Evolutionary conservation across 2,113 vertebrate species (phyloP).

Genomic region (Scortum barcoo): DNA sequence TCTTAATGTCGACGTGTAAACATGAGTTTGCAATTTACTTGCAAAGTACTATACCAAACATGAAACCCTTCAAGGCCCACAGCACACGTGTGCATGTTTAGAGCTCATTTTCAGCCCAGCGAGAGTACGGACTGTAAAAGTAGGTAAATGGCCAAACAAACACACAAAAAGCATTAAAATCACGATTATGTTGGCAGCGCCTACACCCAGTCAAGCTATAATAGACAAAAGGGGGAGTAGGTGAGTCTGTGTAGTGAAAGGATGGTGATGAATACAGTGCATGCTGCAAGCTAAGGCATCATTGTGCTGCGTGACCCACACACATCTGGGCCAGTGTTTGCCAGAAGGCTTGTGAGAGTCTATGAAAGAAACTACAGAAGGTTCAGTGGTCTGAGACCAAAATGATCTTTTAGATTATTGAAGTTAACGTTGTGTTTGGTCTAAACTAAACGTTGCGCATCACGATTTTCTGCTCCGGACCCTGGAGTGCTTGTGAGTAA

Average conservation of each 20-base stretch:
- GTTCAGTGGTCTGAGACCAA: not conserved
- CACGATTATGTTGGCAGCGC: not conserved
- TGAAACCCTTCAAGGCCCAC: no score
- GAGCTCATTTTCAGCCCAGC: not conserved
- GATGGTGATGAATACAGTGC: not conserved
- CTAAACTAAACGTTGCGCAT: not conserved
- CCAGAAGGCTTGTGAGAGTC: not conserved
- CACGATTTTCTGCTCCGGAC: not conserved
- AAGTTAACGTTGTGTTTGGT: not conserved
- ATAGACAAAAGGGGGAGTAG: not conserved
- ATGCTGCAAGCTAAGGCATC: not conserved
- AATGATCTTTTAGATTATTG: not conserved
- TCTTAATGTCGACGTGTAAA: no score
- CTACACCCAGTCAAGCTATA: not conserved
- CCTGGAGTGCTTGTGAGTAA: no score
- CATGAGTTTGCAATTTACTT: no score
- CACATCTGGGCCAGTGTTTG: not conserved
- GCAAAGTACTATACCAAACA: no score
- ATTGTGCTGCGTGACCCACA: not conserved
- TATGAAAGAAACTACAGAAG: not conserved
- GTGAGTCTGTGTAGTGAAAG: not conserved
- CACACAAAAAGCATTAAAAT: not conserved
- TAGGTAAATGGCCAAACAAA: not conserved
- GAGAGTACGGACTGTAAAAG: not conserved
- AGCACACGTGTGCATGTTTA: not conserved